Percentiles rank a stretch among this genome's conserved stretches.
Evolutionary conservation across 2,113 vertebrate species (phyloP).

Genomic region (Myanophis thanlyinensis): DNA sequence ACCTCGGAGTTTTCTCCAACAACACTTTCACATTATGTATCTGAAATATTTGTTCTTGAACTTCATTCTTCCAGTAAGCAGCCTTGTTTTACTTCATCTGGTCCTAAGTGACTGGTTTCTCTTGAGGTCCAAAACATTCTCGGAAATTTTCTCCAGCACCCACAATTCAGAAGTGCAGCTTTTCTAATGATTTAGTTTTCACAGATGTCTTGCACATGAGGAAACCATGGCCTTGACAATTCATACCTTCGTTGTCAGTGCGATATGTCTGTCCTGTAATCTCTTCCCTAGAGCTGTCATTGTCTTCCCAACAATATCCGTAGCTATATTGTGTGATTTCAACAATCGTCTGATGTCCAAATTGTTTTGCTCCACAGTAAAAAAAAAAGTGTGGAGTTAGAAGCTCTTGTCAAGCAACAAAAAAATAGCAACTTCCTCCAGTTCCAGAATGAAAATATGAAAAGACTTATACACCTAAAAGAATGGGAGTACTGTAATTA

Average conservation of each 20-base stretch:
- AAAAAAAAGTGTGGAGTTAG: background rate
- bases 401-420: background rate
- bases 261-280: background rate
- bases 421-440: background rate
- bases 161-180: background rate
- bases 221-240: background rate
- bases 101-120: background rate
- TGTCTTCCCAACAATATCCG: background rate
- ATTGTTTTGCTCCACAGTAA: background rate
- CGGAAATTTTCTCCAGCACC: background rate
- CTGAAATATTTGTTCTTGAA: background rate
- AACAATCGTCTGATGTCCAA: background rate
- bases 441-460: slow-evolving; percentile 4
- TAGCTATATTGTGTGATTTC: background rate
- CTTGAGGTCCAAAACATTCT: background rate
- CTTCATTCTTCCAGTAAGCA: background rate
- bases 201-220: background rate
- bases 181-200: background rate
- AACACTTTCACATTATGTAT: background rate
- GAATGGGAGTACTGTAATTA: background rate
- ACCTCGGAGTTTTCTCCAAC: background rate
- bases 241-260: background rate
- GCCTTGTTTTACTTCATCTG: background rate
- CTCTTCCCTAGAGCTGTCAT: background rate
- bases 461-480: background rate